Percentiles rank a stretch among this genome's conserved stretches.
Conservation (phyloP, 2,888 invertebrate species). For the Amitus sp. region DNA sequence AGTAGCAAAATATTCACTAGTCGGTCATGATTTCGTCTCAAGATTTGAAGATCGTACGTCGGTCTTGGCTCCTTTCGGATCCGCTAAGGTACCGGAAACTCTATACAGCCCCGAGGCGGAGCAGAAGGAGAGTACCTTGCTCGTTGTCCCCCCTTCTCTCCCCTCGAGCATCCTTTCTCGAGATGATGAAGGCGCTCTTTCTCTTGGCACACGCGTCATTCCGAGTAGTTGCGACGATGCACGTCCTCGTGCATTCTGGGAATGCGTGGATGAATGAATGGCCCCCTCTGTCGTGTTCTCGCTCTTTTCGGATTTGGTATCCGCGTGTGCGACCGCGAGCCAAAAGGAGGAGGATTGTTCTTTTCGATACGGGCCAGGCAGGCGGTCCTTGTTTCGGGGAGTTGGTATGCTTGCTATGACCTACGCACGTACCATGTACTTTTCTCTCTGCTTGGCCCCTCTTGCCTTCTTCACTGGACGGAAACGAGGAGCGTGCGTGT, state of each 20-base stretch:
- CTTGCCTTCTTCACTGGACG: slow-evolving; percentile 6
- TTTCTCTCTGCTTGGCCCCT: slow-evolving; percentile 22
- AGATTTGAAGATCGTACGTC: no score
- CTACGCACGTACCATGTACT: background rate
- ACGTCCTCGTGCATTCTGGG: slow-evolving; percentile 55
- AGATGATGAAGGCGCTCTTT: slow-evolving; percentile 5
- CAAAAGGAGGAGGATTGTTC: slow-evolving; percentile 49
- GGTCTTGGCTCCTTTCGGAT: background rate
- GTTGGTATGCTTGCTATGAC: no score
- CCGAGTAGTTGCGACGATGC: slow-evolving; percentile 26
- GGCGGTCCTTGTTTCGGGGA: slow-evolving; percentile 27
- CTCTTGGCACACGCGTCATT: slow-evolving; percentile 15
- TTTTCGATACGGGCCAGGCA: slow-evolving; percentile 40
- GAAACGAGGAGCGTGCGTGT: slow-evolving; percentile 21
- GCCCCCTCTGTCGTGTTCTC: slow-evolving; percentile 53
- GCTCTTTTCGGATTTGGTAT: no score
- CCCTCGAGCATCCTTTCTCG: background rate
- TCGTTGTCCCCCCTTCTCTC: no score
- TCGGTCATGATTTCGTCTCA: no score
- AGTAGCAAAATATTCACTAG: no score
- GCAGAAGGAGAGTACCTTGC: no score
- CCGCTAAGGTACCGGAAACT: background rate
- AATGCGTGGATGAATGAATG: slow-evolving; percentile 61
- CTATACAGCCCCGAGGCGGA: no score
- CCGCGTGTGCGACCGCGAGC: no score